Base-by-base conservation (phyloP, 2,797 vertebrate genomes). In the Enteromius unitaeniatus region DNA sequence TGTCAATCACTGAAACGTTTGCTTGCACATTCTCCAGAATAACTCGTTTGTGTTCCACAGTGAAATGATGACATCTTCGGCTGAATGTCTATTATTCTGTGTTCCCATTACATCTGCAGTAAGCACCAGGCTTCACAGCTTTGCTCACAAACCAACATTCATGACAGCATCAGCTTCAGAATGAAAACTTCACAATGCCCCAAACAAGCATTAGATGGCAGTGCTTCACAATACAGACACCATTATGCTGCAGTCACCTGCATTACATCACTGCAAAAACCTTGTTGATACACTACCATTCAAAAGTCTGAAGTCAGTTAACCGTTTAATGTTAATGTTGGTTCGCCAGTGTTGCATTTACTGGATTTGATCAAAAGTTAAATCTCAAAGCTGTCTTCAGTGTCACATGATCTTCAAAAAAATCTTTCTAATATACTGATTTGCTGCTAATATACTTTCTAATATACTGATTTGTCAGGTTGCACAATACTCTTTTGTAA, bases 141-240 rank as follows among this genome's bases (percentile, higher is more conserved):
- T 21, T 53, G 47, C 49, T 74, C 11, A 13, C 31, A 19, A 53
- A 34, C 26, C 60, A 64, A 17, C 26, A 28, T 15, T 17, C 60
- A 17, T 64, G 13, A 51, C 17, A 73, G 26, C 28, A 28, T 51
- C 69, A 62, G 6, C 31, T 40, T 58, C 4, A 55, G 55, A 5
- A 64, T 23, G 49, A 82, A 40, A 49, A 76, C 55, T n/a, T 58
- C 65, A 26, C 37, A 45, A 45, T 64, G 58, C 37, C 23, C 4
- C 10, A 64, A 62, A 47, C 58, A 47, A 47, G 75, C 55, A 64
- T 78, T 64, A 78, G 55, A 62, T 62, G 55, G 58, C 55, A 62
- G 55, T 78, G 13, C 40, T 78, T 78, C 15, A 47, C 55, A 78
- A 64, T 64, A 78, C 58, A 77, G 53, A 58, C n/a, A 9, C 9